Base-by-base conservation (phyloP, 1,140 invertebrate genomes). In the Macrotrachela quadricornifera region DNA sequence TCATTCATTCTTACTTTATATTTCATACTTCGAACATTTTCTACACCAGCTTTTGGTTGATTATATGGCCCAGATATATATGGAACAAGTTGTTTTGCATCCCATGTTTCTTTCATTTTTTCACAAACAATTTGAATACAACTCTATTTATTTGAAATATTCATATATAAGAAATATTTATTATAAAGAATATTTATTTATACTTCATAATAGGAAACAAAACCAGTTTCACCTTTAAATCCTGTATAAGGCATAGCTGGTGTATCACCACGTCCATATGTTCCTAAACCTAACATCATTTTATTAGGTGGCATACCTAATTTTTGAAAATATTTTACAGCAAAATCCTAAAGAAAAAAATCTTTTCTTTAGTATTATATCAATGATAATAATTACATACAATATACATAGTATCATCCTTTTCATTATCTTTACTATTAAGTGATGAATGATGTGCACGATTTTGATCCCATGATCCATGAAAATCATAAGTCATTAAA, bases 141-240 rank as follows among this genome's bases (percentile, higher is more conserved):
- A 14, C 81, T 76, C 76, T 81, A 38, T 18, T 14, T 18, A 45
- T 9, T 17, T 9, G 9, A 18, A n/a, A n/a, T n/a, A n/a, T n/a
- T n/a, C n/a, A n/a, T n/a, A n/a, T n/a, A n/a, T 10, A 9, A 11
- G 17, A 21, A 30, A 49, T 40, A 51, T 13, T 50, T 53, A 46
- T 55, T 38, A 56, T 36, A 53, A 36, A 21, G 16, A n/a, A 46
- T 39, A 47, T 42, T 50, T 10, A 47, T n/a, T 38, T 40, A 64
- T 44, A 80, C 79, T 74, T 88, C 86, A 67, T 87, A 86, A 61
- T 85, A 90, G 13, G 83, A 82, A 64, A 90, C 67, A 79, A 87
- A 85, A 58, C 87, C 87, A 0, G 81, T 79, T 68, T 91, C 84
- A 49, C 78, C 77, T 61, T 79, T 79, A 64, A 78, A 54, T 43